A percentile compares a stretch with the other conserved stretches of the same genome.
phyloP scores from a whole-genome alignment of 2,113 vertebrate genomes.

The Podarcis cretensis region DNA sequence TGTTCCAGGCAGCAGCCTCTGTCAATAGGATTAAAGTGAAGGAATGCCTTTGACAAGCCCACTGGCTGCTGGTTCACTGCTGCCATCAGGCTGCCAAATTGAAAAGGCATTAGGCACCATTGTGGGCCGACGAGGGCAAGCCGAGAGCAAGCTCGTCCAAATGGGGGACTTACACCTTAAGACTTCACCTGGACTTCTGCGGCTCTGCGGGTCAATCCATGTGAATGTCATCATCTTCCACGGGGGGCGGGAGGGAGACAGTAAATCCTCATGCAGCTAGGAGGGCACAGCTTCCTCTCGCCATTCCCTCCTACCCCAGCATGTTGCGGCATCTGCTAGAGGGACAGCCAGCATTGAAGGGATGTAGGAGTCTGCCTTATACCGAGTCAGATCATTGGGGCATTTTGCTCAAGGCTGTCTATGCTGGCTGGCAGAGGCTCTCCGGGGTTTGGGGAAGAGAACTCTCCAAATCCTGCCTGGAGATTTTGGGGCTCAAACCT shows the following conservation, averaged over 20 bases:
- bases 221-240: not conserved
- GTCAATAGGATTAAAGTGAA: constrained; percentile 78
- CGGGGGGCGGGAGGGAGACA: not conserved
- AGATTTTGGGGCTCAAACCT: too few species aligned
- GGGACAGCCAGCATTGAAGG: not conserved
- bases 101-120: constrained; percentile 45
- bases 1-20: constrained; percentile 73
- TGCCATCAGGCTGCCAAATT: constrained; percentile 72
- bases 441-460: too few species aligned
- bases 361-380: too few species aligned
- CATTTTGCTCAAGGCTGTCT: too few species aligned
- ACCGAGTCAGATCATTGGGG: too few species aligned
- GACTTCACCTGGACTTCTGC: not conserved
- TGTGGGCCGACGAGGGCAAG: not conserved
- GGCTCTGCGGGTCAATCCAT: not conserved
- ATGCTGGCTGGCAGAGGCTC: too few species aligned
- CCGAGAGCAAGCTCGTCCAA: not conserved
- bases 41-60: constrained; percentile 76
- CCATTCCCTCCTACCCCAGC: not conserved
- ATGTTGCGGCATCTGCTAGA: not conserved
- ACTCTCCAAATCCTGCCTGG: too few species aligned
- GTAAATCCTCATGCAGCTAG: not conserved
- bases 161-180: not conserved
- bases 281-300: not conserved
- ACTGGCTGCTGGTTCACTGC: constrained; percentile 71